Percentiles rank a stretch among this genome's conserved stretches.
Evolutionary conservation across 23 tunicate species (phyloP).

Genomic region (Oikopleura dioica): DNA sequence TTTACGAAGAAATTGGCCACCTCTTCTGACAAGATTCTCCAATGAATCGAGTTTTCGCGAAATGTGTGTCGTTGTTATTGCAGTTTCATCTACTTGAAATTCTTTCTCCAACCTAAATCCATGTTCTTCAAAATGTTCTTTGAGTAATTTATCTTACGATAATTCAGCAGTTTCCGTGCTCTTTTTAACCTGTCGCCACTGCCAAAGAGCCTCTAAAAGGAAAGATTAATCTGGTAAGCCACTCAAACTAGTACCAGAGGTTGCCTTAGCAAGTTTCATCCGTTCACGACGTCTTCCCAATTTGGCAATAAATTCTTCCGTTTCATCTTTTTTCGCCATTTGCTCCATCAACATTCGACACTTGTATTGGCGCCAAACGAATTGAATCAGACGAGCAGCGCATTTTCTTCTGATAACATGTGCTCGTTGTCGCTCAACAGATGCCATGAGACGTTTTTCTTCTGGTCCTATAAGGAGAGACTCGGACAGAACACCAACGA

Average conservation of each 20-base stretch:
- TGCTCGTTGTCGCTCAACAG: not conserved
- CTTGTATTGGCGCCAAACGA: not conserved
- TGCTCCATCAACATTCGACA: not conserved
- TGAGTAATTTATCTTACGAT: too few relatives aligned
- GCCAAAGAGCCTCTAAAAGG: not conserved
- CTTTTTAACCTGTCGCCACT: conserved; percentile 5
- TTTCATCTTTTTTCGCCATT: not conserved
- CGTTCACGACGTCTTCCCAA: too few relatives aligned
- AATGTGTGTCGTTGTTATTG: conserved; percentile 2
- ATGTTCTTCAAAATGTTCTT: too few relatives aligned
- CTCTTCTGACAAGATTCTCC: not conserved
- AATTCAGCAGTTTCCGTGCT: not conserved
- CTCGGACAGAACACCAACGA: not conserved
- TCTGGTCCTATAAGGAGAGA: not conserved
- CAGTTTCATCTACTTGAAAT: conserved; percentile 9
- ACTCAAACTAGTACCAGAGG: too few relatives aligned
- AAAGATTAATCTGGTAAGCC: too few relatives aligned
- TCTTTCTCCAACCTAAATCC: not conserved
- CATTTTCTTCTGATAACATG: not conserved
- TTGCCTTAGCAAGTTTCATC: too few relatives aligned
- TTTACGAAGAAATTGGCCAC: not conserved
- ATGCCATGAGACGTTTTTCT: not conserved
- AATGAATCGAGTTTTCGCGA: conserved; percentile 2
- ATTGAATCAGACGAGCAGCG: not conserved
- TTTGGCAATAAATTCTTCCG: too few relatives aligned